phyloP scores from a whole-genome alignment of 2,888 invertebrate genomes.

The Athalia circularis region DNA sequence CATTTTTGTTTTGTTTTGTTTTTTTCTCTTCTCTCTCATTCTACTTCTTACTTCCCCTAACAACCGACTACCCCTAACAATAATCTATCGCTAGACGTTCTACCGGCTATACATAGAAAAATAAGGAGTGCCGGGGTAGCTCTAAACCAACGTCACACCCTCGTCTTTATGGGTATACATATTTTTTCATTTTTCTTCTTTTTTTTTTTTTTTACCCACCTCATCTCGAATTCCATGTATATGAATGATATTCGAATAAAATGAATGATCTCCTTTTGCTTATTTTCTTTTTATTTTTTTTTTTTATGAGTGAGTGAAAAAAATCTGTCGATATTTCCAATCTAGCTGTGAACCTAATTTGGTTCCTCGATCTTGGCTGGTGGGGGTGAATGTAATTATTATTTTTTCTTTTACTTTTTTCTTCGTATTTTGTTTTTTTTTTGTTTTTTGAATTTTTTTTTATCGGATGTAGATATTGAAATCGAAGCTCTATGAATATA shows the following conservation, averaged over 20 bases:
- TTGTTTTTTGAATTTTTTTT: too few species aligned
- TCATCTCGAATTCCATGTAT: not conserved
- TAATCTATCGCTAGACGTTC: constrained; percentile 17
- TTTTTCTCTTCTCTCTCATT: not conserved
- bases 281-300: not conserved
- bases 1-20: not conserved
- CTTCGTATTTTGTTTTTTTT: not conserved
- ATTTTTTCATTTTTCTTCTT: not conserved
- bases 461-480: constrained; percentile 29
- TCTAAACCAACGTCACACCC: constrained; percentile 33
- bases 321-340: too few species aligned
- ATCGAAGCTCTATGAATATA: constrained; percentile 29
- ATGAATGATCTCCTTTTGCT: not conserved
- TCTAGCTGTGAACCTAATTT: too few species aligned
- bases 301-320: not conserved
- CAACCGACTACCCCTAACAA: constrained; percentile 6
- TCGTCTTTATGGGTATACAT: not conserved
- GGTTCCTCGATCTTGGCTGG: too few species aligned
- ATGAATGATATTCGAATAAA: too few species aligned
- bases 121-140: constrained; percentile 10
- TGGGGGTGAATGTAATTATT: too few species aligned
- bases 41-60: not conserved
- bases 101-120: not conserved
- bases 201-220: not conserved
- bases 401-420: not conserved